Percentiles rank a stretch among this genome's conserved stretches.
phyloP scores from a whole-genome alignment of 2,113 vertebrate genomes.

The Tupaia chinensis region DNA sequence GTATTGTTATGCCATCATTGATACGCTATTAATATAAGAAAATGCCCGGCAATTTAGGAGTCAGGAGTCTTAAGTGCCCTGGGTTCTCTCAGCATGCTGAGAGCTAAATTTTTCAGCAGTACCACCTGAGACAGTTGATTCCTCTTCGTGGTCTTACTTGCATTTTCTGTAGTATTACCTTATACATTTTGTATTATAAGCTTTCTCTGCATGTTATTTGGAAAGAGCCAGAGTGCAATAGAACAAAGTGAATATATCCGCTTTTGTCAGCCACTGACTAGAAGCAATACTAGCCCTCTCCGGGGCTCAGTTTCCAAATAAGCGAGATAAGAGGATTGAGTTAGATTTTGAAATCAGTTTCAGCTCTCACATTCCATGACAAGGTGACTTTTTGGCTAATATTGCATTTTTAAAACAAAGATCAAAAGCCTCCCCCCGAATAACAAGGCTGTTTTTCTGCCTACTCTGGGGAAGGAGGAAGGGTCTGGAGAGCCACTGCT shows the following conservation, averaged over 20 bases:
- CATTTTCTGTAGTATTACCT: background rate
- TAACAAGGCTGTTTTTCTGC: background rate
- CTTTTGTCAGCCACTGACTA: background rate
- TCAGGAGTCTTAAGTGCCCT: background rate
- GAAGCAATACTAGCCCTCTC: background rate
- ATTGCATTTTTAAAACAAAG: slow-evolving; percentile 33
- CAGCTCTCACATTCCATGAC: background rate
- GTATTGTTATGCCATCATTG: background rate
- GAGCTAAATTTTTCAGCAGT: background rate
- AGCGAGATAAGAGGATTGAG: background rate
- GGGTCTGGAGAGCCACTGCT: background rate
- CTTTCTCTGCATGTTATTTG: slow-evolving; percentile 1
- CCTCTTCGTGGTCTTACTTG: background rate
- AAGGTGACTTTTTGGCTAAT: background rate
- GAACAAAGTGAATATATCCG: background rate
- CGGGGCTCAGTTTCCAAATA: slow-evolving; percentile 30
- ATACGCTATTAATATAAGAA: background rate
- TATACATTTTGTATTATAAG: background rate
- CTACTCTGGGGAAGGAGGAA: background rate
- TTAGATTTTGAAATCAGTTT: background rate
- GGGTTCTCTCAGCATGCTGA: background rate
- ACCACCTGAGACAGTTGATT: background rate
- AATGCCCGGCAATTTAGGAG: background rate
- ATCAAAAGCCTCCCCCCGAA: background rate
- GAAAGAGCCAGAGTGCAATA: background rate